phyloP scores from a whole-genome alignment of 2,888 invertebrate genomes.

The Eulithis testata region DNA sequence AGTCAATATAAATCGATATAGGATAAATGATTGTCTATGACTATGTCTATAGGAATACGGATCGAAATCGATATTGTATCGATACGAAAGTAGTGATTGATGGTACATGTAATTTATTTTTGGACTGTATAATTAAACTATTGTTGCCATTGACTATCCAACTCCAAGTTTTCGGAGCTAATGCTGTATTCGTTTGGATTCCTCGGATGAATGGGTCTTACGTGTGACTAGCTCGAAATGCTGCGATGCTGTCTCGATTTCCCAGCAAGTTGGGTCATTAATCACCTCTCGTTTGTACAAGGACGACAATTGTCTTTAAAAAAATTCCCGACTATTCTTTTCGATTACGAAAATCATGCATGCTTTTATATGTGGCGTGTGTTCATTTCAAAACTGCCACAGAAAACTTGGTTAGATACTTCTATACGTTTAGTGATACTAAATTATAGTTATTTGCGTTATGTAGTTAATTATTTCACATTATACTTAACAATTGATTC shows the following conservation, averaged over 20 bases:
- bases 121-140: constrained; percentile 70
- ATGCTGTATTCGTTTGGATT: constrained; percentile 34
- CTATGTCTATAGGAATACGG: constrained; percentile 4
- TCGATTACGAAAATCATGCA: constrained; percentile 33
- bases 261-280: constrained; percentile 64
- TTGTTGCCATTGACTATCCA: constrained; percentile 65
- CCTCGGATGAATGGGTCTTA: constrained; percentile 58
- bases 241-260: constrained; percentile 61
- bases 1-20: constrained; percentile 33
- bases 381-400: constrained; percentile 17
- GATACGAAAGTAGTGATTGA: constrained; percentile 60
- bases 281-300: constrained; percentile 73
- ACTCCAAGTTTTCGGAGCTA: constrained; percentile 54
- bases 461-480: neutral
- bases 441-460: neutral
- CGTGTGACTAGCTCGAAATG: constrained; percentile 51
- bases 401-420: neutral
- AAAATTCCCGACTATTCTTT: constrained; percentile 48
- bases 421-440: neutral
- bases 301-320: constrained; percentile 58
- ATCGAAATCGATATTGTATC: constrained; percentile 37
- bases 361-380: constrained; percentile 26
- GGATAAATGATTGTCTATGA: no score
- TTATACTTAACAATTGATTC: neutral
- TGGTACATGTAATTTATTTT: constrained; percentile 64